phyloP scores from a whole-genome alignment of 64 coral and sea anemone species.

The Astreopora myriophthalma region DNA sequence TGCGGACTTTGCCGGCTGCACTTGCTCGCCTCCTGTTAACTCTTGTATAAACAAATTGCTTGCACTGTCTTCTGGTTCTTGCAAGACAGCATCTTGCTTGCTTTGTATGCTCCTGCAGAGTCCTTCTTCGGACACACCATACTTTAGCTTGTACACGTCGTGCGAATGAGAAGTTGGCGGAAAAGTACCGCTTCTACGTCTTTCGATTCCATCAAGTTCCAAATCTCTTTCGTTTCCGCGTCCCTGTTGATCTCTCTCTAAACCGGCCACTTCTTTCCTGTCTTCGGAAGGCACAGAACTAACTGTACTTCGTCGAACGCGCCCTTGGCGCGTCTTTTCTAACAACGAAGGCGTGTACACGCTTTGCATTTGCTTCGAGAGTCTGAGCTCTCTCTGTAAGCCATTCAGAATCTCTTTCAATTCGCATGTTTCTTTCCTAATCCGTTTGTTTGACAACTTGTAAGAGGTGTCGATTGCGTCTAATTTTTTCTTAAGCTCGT shows the following conservation, averaged over 20 bases:
- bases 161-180: background rate
- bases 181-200: background rate
- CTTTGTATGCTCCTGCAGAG: background rate
- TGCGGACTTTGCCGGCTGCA: background rate
- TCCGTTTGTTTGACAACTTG: constrained; percentile 78
- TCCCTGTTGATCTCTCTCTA: background rate
- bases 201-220: background rate
- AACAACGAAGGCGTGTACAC: constrained; percentile 70
- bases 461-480: constrained; percentile 84
- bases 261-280: constrained; percentile 5
- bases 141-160: background rate
- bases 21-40: background rate
- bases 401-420: constrained; percentile 73
- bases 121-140: background rate
- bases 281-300: constrained; percentile 54
- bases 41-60: background rate
- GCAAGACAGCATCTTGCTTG: background rate
- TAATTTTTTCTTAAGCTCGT: constrained; percentile 79
- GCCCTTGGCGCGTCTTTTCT: constrained; percentile 10
- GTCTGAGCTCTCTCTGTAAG: constrained; percentile 59
- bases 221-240: background rate
- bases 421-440: constrained; percentile 72
- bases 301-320: constrained; percentile 40
- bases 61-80: background rate
- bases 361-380: constrained; percentile 42